Base-by-base conservation (phyloP, 2,888 invertebrate genomes). In the Timandra comae region DNA sequence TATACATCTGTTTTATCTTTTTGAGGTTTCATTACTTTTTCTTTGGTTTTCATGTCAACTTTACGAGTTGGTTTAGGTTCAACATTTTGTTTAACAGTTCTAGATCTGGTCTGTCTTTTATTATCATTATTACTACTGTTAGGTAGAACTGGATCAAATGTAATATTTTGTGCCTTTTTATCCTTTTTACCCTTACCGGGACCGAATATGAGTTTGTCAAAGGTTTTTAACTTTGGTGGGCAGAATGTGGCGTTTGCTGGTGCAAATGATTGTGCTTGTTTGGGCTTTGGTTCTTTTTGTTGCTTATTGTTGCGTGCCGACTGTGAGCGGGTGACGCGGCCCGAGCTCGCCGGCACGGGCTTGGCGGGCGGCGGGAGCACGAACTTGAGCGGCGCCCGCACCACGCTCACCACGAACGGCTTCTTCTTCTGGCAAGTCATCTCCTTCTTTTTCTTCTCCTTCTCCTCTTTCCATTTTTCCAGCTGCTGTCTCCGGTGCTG, bases 241-340 rank as follows among this genome's bases (percentile, higher is more conserved):
- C 70, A 78, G 50, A 90, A 90, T 7, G 62, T 44, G 8, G 89
- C 82, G 69, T 87, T 79, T 33, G 57, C 58, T 0, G 90, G 89
- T 6, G 88, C 89, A 68, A 89, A 87, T 0, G 86, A 86, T 20
- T 60, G 43, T 25, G 37, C 12, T n/a, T 16, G 16, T 16, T 31
- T 25, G 10, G 30, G 10, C 13, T 45, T 7, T 10, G 2, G 43
- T 0, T 34, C 39, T 20, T 45, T 49, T 4, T 13, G 19, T 16
- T 48, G 43, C 9, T 42, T 41, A 43, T 36, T 40, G 3, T 41
- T 42, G 27, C 43, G 68, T 1, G 61, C 41, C 0, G 70, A 32
- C 38, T 78, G 76, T 1, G 82, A 80, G 2, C 84, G 50, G 1
- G 81, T 82, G 0, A 82, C 72, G 12, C 77, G 52, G 0, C 79